phyloP scores from a whole-genome alignment of 2,113 vertebrate genomes.

The Pteruthius melanotis region DNA sequence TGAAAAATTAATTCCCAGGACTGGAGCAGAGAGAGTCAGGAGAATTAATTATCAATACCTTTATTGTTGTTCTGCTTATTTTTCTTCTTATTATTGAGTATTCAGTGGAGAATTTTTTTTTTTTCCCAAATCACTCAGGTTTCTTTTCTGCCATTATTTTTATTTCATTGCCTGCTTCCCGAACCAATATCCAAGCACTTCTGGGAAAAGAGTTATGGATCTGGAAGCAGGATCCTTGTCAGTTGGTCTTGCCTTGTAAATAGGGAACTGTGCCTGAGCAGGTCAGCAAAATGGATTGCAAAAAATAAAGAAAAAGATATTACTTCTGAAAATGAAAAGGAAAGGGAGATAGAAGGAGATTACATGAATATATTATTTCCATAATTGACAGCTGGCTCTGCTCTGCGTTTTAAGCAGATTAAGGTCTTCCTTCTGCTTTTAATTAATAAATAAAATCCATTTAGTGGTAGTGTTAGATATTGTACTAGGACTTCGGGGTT shows the following conservation, averaged over 20 bases:
- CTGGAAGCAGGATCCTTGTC: not conserved
- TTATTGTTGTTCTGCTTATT: not conserved
- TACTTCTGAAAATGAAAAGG: not conserved
- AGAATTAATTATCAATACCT: not conserved
- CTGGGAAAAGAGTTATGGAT: slow-evolving; percentile 13
- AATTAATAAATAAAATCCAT: not conserved
- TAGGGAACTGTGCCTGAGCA: slow-evolving; percentile 13
- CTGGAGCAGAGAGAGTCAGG: not conserved
- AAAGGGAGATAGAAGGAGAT: not conserved
- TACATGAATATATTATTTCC: slow-evolving; percentile 10
- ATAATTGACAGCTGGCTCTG: slow-evolving; percentile 2
- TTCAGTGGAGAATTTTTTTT: not conserved
- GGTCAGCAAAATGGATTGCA: slow-evolving; percentile 3
- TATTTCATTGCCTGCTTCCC: not conserved
- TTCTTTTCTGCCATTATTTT: not conserved
- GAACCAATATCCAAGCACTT: not conserved
- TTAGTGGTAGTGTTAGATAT: not conserved
- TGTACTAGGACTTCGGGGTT: not conserved
- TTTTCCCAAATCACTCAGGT: not conserved
- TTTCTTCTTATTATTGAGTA: not conserved
- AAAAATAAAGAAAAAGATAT: not conserved
- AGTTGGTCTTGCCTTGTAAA: slow-evolving; percentile 14
- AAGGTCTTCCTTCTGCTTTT: not conserved
- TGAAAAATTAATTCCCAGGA: not conserved
- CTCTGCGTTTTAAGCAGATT: slow-evolving; percentile 14